phyloP scores from a whole-genome alignment of 2,113 vertebrate genomes.

The Bucco capensis region DNA sequence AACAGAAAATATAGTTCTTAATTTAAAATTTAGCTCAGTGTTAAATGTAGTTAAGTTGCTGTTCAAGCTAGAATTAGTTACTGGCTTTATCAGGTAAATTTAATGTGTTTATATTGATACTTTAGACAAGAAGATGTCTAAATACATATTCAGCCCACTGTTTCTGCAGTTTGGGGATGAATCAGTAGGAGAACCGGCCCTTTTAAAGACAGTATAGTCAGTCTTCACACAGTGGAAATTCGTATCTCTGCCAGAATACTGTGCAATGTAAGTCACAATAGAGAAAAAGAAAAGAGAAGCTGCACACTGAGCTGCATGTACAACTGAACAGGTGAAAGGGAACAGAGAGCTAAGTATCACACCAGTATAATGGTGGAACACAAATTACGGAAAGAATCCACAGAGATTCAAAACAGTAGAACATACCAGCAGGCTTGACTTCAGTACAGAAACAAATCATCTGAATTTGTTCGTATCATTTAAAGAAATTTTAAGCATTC shows the following conservation, averaged over 20 bases:
- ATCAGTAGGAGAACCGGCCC: constrained; percentile 13
- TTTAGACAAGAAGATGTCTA: constrained; percentile 25
- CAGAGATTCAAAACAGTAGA: not conserved
- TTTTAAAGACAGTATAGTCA: not conserved
- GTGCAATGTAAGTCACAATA: not conserved
- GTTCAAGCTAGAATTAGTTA: constrained; percentile 15
- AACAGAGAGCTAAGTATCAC: not conserved
- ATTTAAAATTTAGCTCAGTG: not conserved
- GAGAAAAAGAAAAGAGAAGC: not conserved
- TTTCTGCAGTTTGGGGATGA: not conserved
- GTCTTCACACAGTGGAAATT: constrained; percentile 27
- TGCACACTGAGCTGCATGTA: not conserved
- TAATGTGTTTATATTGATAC: not conserved
- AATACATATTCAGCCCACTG: not conserved
- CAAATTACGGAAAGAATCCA: not conserved
- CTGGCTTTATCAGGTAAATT: constrained; percentile 8
- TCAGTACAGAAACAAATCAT: not conserved
- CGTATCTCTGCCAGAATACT: not conserved
- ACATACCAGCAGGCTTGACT: not conserved
- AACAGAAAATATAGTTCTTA: not conserved
- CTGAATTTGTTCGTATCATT: not conserved
- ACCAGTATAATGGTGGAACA: not conserved
- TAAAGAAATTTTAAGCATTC: not conserved
- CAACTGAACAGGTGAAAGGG: not conserved
- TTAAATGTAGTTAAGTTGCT: not conserved